A percentile compares a stretch with the other conserved stretches of the same genome.
Conservation (phyloP, 2,113 vertebrate genomes). For the Lathamus discolor region DNA sequence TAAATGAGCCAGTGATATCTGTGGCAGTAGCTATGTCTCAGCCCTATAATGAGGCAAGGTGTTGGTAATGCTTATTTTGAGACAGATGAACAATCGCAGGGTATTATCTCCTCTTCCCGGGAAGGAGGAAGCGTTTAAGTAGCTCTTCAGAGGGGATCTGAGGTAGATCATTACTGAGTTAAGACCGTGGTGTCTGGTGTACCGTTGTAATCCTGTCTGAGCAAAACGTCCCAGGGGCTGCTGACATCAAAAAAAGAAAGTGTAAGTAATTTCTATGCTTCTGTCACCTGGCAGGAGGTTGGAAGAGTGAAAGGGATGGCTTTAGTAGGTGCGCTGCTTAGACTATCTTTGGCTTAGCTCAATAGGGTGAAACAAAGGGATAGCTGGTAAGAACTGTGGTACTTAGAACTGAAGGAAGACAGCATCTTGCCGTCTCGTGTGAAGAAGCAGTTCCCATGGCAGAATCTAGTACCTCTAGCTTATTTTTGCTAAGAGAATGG, state of each 20-base stretch:
- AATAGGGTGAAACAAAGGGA: fast-evolving
- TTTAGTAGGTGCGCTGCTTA: fast-evolving
- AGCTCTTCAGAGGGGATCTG: not conserved
- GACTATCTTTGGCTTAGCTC: not conserved
- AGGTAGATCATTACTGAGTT: not conserved
- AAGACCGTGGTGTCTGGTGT: not conserved
- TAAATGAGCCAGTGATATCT: not conserved
- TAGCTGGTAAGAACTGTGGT: not conserved
- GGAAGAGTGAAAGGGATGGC: not conserved
- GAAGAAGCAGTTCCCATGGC: not conserved
- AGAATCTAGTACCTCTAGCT: not conserved
- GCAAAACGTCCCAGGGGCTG: not conserved
- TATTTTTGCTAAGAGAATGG: not conserved
- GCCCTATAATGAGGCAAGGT: not conserved
- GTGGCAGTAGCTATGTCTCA: too few species aligned
- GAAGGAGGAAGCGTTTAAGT: not conserved
- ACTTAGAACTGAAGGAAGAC: not conserved
- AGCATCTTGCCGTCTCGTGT: fast-evolving
- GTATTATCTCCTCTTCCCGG: not conserved
- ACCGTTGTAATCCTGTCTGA: not conserved
- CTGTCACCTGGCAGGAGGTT: not conserved
- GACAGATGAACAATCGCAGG: not conserved
- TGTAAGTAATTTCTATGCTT: fast-evolving
- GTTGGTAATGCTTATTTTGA: not conserved
- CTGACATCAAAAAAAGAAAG: fast-evolving